These are phyloP conservation scores for Hipposideros larvatus DNA, from an alignment of 2,797 vertebrate species.

Conservation along the genomic window DNA sequence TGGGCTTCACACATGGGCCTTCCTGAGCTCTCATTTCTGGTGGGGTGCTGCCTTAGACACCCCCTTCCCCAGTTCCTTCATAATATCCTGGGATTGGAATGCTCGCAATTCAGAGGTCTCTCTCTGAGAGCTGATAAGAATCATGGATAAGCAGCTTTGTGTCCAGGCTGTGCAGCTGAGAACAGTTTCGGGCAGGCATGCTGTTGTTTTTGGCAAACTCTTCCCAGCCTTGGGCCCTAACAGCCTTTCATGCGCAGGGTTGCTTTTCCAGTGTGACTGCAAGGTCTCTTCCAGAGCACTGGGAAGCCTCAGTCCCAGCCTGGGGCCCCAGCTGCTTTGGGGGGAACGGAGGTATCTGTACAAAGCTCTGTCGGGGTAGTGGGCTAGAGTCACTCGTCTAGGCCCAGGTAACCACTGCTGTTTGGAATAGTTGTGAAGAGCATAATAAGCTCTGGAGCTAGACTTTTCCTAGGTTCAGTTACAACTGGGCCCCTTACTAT, in stretches of 20 bases:
- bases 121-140: slow-evolving; percentile 22
- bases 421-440: background rate
- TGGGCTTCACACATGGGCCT: background rate
- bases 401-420: background rate
- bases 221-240: background rate
- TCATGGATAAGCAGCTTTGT: background rate
- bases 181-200: background rate
- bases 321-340: background rate
- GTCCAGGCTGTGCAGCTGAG: background rate
- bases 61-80: background rate
- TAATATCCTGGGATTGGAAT: background rate
- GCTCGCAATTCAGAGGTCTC: background rate
- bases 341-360: too few relatives aligned
- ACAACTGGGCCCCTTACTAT: background rate
- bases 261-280: background rate
- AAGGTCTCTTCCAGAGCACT: background rate
- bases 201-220: slow-evolving; percentile 51
- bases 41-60: background rate
- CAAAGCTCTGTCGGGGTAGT: background rate
- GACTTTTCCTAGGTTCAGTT: background rate
- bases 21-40: background rate
- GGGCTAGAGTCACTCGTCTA: background rate
- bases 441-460: background rate
- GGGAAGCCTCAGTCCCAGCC: background rate
- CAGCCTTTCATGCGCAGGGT: background rate